phyloP scores from a whole-genome alignment of 2,888 invertebrate genomes.

The Tryphoninae sp. region DNA sequence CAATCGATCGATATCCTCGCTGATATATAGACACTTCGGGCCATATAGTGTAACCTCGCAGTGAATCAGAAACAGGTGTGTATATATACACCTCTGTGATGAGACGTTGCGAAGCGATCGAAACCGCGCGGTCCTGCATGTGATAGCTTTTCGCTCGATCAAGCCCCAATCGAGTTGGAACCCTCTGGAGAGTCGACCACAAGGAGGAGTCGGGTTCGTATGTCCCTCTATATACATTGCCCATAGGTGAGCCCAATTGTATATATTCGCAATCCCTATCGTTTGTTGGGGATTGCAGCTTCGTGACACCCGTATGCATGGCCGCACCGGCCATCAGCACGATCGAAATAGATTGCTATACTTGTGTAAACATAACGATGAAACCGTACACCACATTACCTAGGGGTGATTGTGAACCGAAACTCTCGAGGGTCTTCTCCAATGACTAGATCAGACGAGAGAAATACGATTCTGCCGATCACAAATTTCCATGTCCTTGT shows the following conservation, averaged over 20 bases:
- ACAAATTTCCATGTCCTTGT: too few relatives aligned
- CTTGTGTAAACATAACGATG: slow-evolving; percentile 43
- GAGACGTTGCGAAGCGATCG: slow-evolving; percentile 61
- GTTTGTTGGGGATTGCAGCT: neutral
- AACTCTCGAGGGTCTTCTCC: neutral
- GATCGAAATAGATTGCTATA: slow-evolving; percentile 49
- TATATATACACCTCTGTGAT: slow-evolving; percentile 51
- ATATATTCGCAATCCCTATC: neutral
- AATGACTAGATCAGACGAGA: too few relatives aligned
- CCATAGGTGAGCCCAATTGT: slow-evolving; percentile 14
- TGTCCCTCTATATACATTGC: neutral
- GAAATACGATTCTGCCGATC: too few relatives aligned
- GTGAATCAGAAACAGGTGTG: slow-evolving; percentile 37
- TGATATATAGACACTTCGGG: slow-evolving; percentile 20
- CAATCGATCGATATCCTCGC: slow-evolving; percentile 22
- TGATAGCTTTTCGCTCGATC: slow-evolving; percentile 74
- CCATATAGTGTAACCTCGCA: slow-evolving; percentile 8
- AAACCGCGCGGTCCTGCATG: slow-evolving; percentile 69
- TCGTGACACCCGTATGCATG: slow-evolving; percentile 7
- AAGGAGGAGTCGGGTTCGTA: slow-evolving; percentile 48
- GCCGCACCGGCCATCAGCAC: too few relatives aligned
- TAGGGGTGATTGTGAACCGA: slow-evolving; percentile 6
- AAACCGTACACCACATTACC: neutral
- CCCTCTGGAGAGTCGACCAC: slow-evolving; percentile 48
- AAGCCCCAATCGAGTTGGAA: slow-evolving; percentile 71